Evolutionary conservation across 2,113 vertebrate species (phyloP), one percentile per base, ranked within the genome.

Genomic region (Haemorhous mexicanus): DNA sequence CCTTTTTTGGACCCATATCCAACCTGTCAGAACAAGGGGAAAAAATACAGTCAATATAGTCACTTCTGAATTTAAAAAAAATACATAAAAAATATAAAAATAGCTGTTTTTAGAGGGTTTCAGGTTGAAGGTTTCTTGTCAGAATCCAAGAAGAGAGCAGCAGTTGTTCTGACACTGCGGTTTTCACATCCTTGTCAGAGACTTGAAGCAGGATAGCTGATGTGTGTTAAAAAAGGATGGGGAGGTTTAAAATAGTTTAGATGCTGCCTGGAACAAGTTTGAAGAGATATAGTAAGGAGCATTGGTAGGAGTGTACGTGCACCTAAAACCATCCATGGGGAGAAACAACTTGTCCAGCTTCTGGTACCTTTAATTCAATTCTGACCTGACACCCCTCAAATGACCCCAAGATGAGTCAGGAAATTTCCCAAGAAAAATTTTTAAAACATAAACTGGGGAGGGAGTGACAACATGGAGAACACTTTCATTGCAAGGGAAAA

Each of bases 101-200:
- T 90, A 97, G 63, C 73, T 69, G 55, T 90, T 98, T 98, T 97
- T 79, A 91, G 95, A 98, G 95, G 81, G 81, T 96, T 96, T 96
- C 96, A 94, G 95, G 95, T 97, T 97, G 96, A 96, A 97, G 86
- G 96, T 97, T 97, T 97, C 96, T 97, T 97, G 96, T 97, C 94
- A 96, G 96, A 97, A 96, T 95, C 93, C 92, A 91, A 97, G 93
- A 97, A 97, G 92, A 96, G 97, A 98, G 96, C 97, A 98, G 97
- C 98, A 98, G 97, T 98, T 98, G 97, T 97, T 98, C 98, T 98
- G 96, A 98, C 97, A 96, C 97, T 97, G 98, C 81, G 96, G 95
- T 98, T 98, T 98, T 98, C 97, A 97, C 97, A 98, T 98, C 97
- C 94, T 97, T 97, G 97, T 98, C 98, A 98, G 93, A 98, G 96